Percentiles rank a stretch among this genome's conserved stretches.
Evolutionary conservation across 2,797 vertebrate genomes (phyloP).

Genomic region (Myripristis jacobus): DNA sequence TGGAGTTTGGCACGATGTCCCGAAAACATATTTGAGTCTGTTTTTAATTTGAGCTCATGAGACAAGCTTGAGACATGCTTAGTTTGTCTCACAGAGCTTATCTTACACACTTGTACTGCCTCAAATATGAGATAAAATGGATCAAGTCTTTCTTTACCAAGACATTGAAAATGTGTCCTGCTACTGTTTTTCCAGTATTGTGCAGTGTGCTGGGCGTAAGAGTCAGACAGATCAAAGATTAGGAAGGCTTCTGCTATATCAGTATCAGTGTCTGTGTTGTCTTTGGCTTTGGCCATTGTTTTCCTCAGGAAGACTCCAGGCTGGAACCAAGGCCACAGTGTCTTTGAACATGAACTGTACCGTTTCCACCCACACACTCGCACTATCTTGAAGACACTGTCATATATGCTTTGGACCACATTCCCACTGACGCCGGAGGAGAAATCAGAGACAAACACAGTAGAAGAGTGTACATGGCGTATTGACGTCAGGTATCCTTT

Average conservation of each 20-base stretch:
- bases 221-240: conserved; percentile 45
- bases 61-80: background rate
- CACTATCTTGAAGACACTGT: conserved; percentile 34
- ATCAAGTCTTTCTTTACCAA: too few relatives aligned
- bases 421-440: conserved; percentile 22
- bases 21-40: background rate
- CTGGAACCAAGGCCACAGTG: conserved; percentile 42
- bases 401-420: background rate
- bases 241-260: conserved; percentile 26
- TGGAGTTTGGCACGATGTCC: too few relatives aligned
- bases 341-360: conserved; percentile 54
- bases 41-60: background rate
- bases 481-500: conserved; percentile 22
- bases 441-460: conserved; percentile 23
- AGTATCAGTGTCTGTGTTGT: conserved; percentile 45
- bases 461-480: background rate
- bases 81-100: background rate
- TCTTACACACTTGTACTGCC: too few relatives aligned
- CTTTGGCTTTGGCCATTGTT: conserved; percentile 54
- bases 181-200: background rate
- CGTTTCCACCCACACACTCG: conserved; percentile 48
- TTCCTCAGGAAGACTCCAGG: conserved; percentile 49
- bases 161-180: too few relatives aligned
- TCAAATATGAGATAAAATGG: too few relatives aligned
- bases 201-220: conserved; percentile 13